Percentiles rank a stretch among this genome's conserved stretches.
phyloP scores from a whole-genome alignment of 2,113 vertebrate genomes.

The Stigmatopora nigra region DNA sequence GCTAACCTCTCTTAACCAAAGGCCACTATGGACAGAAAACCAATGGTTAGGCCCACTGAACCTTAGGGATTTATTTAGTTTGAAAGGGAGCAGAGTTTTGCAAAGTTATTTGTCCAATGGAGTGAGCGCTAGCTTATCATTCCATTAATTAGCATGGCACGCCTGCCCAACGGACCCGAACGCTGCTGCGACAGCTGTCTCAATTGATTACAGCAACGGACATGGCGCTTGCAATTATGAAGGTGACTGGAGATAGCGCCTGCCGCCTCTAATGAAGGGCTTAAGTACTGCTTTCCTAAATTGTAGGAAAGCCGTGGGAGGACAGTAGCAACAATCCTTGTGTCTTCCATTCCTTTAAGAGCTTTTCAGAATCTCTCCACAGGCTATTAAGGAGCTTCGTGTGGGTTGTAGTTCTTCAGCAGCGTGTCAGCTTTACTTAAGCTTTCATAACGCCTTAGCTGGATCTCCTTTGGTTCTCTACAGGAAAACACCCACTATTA shows the following conservation, averaged over 20 bases:
- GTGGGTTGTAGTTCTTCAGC: constrained; percentile 59
- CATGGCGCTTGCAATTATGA: constrained; percentile 77
- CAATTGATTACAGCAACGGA: constrained; percentile 79
- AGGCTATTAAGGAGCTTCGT: constrained; percentile 52
- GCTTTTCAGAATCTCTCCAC: constrained; percentile 59
- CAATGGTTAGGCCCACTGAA: constrained; percentile 25
- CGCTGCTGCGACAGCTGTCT: constrained; percentile 78
- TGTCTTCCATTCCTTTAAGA: constrained; percentile 54
- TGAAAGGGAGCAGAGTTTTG: constrained; percentile 42
- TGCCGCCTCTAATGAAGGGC: constrained; percentile 87
- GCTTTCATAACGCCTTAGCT: constrained; percentile 63
- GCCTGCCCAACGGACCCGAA: constrained; percentile 69
- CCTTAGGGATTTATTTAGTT: constrained; percentile 27
- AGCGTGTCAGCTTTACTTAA: constrained; percentile 69
- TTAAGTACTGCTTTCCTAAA: constrained; percentile 62
- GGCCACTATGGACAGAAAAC: constrained; percentile 38
- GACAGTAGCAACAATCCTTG: constrained; percentile 50
- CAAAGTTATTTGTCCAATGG: constrained; percentile 54
- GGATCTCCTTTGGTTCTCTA: constrained; percentile 63
- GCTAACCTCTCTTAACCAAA: constrained; percentile 32
- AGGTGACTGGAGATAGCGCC: constrained; percentile 82
- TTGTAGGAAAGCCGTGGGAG: constrained; percentile 63
- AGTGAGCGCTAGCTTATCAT: constrained; percentile 64
- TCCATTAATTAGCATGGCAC: constrained; percentile 76
- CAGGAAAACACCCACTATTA: constrained; percentile 69